Percentiles rank a stretch among this genome's conserved stretches.
Conservation (phyloP, 2,888 invertebrate species). For the Aelia acuminata region DNA sequence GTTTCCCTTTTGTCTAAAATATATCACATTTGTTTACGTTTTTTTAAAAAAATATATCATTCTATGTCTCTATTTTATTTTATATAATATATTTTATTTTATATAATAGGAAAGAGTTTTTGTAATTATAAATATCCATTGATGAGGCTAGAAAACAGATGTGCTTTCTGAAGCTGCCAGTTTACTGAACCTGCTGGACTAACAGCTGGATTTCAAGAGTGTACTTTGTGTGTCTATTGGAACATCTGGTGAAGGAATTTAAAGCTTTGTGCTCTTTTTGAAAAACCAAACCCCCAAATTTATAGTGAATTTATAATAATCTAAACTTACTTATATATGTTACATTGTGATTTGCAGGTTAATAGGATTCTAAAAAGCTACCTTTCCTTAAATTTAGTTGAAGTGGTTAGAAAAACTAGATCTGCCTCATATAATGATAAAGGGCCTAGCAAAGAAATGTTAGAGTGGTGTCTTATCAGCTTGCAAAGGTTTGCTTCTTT, state of each 20-base stretch:
- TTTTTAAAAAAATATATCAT: too few relatives aligned
- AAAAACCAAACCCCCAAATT: neutral
- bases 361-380: constrained; percentile 11
- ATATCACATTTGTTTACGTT: too few relatives aligned
- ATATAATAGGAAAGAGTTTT: too few relatives aligned
- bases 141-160: too few relatives aligned
- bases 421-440: neutral
- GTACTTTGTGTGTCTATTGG: neutral
- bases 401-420: neutral
- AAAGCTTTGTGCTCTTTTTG: too few relatives aligned
- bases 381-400: neutral
- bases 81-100: too few relatives aligned
- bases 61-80: too few relatives aligned
- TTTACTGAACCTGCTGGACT: too few relatives aligned
- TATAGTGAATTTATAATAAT: neutral
- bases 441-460: constrained; percentile 39
- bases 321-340: neutral
- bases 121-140: too few relatives aligned
- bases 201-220: too few relatives aligned
- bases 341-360: neutral
- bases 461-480: constrained; percentile 46
- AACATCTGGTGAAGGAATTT: neutral
- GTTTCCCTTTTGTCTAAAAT: too few relatives aligned
- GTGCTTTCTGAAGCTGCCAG: too few relatives aligned
- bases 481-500: constrained; percentile 50